Conservation (phyloP, 2,797 vertebrate species). For the Amblyopsis hoosieri region DNA sequence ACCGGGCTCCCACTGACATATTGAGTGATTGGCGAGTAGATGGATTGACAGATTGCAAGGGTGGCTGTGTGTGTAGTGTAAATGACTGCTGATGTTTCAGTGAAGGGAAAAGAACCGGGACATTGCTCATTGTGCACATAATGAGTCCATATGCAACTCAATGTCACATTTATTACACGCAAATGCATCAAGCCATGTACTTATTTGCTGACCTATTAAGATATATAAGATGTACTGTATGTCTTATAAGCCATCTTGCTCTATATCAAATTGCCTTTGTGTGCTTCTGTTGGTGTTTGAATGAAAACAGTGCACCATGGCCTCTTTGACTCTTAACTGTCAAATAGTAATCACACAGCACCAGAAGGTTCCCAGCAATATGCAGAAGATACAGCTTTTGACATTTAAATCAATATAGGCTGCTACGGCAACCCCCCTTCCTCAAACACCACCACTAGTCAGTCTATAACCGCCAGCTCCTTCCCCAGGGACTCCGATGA, state of each 20-base stretch:
- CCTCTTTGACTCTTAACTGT: conserved; percentile 48
- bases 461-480: conserved; percentile 19
- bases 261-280: conserved; percentile 20
- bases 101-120: conserved; percentile 57
- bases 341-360: conserved; percentile 25
- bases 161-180: too few relatives aligned
- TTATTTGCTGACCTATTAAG: too few relatives aligned
- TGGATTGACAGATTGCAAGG: conserved; percentile 60
- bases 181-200: too few relatives aligned
- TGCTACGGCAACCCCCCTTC: conserved; percentile 6
- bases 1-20: conserved; percentile 56
- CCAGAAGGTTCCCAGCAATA: conserved; percentile 25
- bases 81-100: conserved; percentile 66
- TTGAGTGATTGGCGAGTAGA: conserved; percentile 66
- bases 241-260: conserved; percentile 23
- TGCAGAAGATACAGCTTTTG: conserved; percentile 66
- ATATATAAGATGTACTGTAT: too few relatives aligned
- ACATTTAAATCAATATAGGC: conserved; percentile 71
- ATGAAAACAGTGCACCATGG: conserved; percentile 58
- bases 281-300: conserved; percentile 23
- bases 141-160: too few relatives aligned
- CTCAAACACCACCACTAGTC: background rate
- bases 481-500: conserved; percentile 63
- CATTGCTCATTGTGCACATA: too few relatives aligned
- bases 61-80: conserved; percentile 64